Conservation (phyloP, 2,113 vertebrate species). For the Ceyx cyanopectus region DNA sequence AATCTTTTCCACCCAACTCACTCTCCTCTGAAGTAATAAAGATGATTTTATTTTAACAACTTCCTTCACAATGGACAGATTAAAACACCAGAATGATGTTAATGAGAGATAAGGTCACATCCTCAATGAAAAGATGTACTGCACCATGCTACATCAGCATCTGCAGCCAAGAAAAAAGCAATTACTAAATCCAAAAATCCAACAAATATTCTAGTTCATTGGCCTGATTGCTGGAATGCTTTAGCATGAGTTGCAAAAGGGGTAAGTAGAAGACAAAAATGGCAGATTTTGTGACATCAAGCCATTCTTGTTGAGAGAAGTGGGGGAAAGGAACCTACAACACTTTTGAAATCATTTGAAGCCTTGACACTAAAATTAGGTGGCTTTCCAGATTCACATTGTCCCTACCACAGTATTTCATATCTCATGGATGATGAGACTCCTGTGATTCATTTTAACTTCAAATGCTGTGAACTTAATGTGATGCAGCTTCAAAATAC, state of each 20-base stretch:
- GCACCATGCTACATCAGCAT: neutral
- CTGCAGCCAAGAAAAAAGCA: neutral
- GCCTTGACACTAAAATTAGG: neutral
- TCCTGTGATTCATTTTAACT: neutral
- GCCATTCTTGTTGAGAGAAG: neutral
- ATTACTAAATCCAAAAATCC: neutral
- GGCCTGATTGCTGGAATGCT: neutral
- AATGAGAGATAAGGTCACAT: neutral
- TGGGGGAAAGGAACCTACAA: neutral
- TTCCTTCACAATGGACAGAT: neutral
- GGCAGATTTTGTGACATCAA: neutral
- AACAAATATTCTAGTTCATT: neutral
- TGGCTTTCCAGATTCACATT: neutral
- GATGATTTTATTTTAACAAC: neutral
- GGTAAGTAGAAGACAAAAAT: neutral
- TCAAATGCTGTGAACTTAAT: neutral
- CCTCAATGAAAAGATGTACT: neutral
- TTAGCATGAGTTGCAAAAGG: neutral
- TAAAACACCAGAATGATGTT: neutral
- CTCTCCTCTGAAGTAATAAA: neutral
- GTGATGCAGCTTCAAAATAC: neutral
- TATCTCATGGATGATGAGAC: neutral
- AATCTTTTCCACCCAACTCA: neutral
- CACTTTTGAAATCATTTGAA: neutral
- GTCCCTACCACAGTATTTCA: neutral